Evolutionary conservation across 2,113 vertebrate species (phyloP), one percentile per base, ranked within the genome.

Genomic region (Podilymbus podiceps): DNA sequence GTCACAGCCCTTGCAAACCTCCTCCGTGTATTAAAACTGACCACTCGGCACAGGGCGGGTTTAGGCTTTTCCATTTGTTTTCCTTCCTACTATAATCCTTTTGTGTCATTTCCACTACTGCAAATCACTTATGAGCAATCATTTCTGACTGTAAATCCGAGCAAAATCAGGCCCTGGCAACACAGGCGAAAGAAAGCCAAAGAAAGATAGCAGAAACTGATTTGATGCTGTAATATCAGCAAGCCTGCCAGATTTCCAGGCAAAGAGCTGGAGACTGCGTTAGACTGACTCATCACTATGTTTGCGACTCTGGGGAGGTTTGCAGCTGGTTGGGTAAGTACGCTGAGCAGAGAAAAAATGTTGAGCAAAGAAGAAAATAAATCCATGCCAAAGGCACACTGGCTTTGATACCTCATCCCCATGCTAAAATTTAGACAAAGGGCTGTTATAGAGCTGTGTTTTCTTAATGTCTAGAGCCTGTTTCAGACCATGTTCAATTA

Each of bases 381-480:
- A 78, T 77, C 71, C 73, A 60, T 72, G 77, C 77, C 85, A 94
- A 88, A 93, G 75, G 27, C 53, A 75, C 80, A 52, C 3, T 30
- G 83, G 58, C 85, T 96, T 95, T 93, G 87, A 63, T 95, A 95
- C 90, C 82, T 97, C 74, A 30, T 83, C 93, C 60, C 85, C 30
- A n/a, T 77, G 74, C 80, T 89, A 82, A 96, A 97, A 92, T 96
- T 73, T 83, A 95, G 94, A 96, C 88, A 96, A 93, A 94, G 20
- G 24, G 14, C 78, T 95, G 49, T 90, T 91, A 90, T 21, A 60
- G 60, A 64, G 28, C 79, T 93, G 59, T 72, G 58, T 89, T 90
- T 93, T 87, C 94, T 81, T 93, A 89, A 88, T 78, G 40, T 74
- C 46, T 72, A 86, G 35, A 46, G 30, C 59, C 73, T 88, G 83